Base-by-base conservation (phyloP, 1,140 invertebrate genomes). In the Heterodera carotae region DNA sequence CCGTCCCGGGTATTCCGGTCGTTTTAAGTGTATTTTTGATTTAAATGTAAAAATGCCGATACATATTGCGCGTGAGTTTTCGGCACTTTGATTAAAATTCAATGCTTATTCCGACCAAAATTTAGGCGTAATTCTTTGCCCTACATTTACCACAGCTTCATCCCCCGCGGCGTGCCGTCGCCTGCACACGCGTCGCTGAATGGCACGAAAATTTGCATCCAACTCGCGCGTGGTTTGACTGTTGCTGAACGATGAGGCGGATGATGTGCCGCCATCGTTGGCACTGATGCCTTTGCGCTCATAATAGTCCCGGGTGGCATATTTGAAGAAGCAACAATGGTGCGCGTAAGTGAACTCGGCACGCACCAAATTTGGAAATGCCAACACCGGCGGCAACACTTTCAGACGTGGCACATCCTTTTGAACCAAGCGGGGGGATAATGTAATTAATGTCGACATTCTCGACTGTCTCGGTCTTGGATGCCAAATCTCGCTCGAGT, bases 301-400 rank as follows among this genome's bases (percentile, higher is more conserved):
- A n/a, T 66, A 66, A n/a, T 66, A 66, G 29, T 66, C 62, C 62
- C 62, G 27, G 25, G 62, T 66, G 62, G 62, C 62, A n/a, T 66
- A 66, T 56, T 82, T 82, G 53, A 82, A 85, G 53, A 82, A 85
- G 62, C 81, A 82, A 43, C 81, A 82, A 77, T 82, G 81, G 62
- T 82, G 77, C 12, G 81, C 72, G 71, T 82, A 82, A 8, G 81
- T 82, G 74, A 82, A 82, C 25, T 82, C 81, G 33, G 81, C 81
- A 25, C 43, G 62, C 69, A 66, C 68, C 43, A 82, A 70, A 53
- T 85, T 82, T 25, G 56, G 84, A 36, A 82, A 82, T 56, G 81
- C 83, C 39, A 82, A 78, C 33, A 82, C 75, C 7, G 81, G 77
- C 2, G 81, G 81, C 71, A 82, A 66, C 34, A 77, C 69, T 62